Base-by-base conservation (phyloP, 2,888 invertebrate species). In the Electrophaes corylata region DNA sequence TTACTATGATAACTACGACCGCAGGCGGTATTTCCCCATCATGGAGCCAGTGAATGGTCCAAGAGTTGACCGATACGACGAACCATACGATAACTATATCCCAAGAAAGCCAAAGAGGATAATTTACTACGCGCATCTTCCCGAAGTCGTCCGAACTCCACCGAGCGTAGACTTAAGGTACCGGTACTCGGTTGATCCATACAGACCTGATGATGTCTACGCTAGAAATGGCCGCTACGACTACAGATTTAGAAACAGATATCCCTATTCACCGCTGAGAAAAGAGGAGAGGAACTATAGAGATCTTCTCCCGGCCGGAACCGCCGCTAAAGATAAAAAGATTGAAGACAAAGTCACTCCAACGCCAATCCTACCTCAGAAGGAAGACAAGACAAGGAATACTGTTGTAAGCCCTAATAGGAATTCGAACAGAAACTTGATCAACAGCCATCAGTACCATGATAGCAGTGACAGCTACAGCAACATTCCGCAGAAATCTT, bases 61-160 rank as follows among this genome's bases (percentile, higher is more conserved):
- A 12, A 79, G 84, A 69, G 72, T 86, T 1, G 91, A 91, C 54
- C 80, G 89, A 69, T 91, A 84, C 67, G 92, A 92, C 56, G 91
- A 89, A 20, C 68, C 71, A 2, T 86, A 88, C 52, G 89, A 91
- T 62, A 88, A 86, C 66, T 78, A 76, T 55, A 74, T 88, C 6
- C 84, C 89, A 2, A 79, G 90, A 50, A 93, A 92, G 71, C 93
- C 93, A 5, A 93, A 93, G 69, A 91, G 95, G 57, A 94, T 95
- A 52, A 94, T 95, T 55, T 95, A 95, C 73, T 95, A 95, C 67
- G 94, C 95, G 0, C 94, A 94, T 73, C 81, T 95, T 23, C 95
- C 95, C 8, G 95, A 95, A 79, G 93, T 95, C 3, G 93, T 94
- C 0, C 86, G 95, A 50, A 92, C 93, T 18, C 94, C 94, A 16